A percentile compares a stretch with the other conserved stretches of the same genome.
Conservation (phyloP, 2,113 vertebrate genomes). For the Macroglossus sobrinus region DNA sequence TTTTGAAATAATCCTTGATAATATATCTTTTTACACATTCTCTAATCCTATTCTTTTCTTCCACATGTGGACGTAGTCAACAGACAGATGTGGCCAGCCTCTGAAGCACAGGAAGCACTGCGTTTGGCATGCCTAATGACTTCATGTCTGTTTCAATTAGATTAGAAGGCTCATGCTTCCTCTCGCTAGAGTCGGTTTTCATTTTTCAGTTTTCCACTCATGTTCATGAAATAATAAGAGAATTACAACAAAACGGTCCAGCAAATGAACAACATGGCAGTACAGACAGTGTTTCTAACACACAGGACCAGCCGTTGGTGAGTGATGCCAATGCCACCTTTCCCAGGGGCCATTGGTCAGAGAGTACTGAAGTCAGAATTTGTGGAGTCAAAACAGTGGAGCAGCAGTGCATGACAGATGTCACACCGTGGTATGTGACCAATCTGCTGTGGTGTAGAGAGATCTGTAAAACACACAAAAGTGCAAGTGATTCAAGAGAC, state of each 20-base stretch:
- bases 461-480: too few species aligned
- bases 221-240: neutral
- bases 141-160: neutral
- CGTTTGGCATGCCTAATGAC: neutral
- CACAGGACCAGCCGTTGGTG: accelerated
- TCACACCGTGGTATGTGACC: accelerated
- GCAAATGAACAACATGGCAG: neutral
- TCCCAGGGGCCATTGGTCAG: neutral
- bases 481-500: neutral
- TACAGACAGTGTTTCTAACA: neutral
- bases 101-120: neutral
- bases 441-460: neutral
- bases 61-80: neutral
- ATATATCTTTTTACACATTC: neutral
- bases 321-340: accelerated
- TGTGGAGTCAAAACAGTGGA: neutral
- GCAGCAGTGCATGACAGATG: neutral
- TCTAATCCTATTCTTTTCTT: neutral
- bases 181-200: neutral
- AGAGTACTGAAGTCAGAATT: neutral
- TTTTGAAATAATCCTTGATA: neutral
- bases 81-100: neutral
- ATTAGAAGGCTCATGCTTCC: neutral
- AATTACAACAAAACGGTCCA: neutral
- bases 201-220: neutral